Conservation (phyloP, 2,797 vertebrate species). For the Poecilia velifera region DNA sequence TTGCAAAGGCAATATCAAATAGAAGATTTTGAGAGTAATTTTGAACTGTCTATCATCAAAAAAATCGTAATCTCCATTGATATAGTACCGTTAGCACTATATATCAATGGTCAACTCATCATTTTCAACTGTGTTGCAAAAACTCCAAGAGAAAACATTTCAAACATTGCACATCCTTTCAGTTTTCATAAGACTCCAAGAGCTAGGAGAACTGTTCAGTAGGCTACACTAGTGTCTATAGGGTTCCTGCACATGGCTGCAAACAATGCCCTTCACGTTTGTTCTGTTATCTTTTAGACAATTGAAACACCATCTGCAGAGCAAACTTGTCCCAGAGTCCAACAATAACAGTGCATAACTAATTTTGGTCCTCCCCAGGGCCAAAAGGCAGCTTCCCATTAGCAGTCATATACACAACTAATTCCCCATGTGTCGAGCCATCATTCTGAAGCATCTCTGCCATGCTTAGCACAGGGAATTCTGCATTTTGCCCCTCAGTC, state of each 20-base stretch:
- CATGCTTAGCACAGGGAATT: not conserved
- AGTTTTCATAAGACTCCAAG: not conserved
- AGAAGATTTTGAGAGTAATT: not conserved
- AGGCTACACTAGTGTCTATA: not conserved
- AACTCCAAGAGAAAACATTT: not conserved
- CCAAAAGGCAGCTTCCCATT: not conserved
- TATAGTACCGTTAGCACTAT: no score
- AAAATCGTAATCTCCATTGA: not conserved
- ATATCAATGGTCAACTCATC: not conserved
- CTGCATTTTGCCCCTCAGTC: slow-evolving; percentile 19
- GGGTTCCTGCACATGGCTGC: not conserved
- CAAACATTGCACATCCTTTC: not conserved
- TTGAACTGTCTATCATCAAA: not conserved
- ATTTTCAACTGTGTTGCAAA: not conserved
- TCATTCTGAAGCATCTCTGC: slow-evolving; percentile 7
- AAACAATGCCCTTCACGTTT: not conserved
- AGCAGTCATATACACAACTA: not conserved
- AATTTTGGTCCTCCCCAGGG: slow-evolving; percentile 7
- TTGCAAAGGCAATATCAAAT: not conserved
- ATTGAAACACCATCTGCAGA: not conserved
- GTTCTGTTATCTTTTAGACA: not conserved
- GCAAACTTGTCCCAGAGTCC: not conserved
- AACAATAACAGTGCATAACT: slow-evolving; percentile 10
- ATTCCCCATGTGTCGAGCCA: slow-evolving; percentile 17
- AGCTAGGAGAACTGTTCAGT: not conserved